A percentile compares a stretch with the other conserved stretches of the same genome.
Conservation (phyloP, 2,797 vertebrate species). For the Enteromius argenteus region DNA sequence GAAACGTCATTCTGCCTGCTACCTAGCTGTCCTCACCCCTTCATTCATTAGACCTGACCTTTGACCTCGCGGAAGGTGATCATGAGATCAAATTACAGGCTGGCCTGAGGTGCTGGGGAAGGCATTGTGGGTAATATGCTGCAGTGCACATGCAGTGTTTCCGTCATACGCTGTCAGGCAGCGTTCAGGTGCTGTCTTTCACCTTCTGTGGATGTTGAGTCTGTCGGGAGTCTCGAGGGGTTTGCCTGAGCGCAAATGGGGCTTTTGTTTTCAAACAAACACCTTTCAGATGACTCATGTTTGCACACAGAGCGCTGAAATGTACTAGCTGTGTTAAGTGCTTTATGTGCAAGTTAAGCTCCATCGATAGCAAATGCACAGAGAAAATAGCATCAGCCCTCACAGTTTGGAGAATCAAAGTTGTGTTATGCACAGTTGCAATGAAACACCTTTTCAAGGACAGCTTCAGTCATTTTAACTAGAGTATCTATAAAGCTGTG, state of each 20-base stretch:
- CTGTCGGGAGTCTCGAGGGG: constrained; percentile 45
- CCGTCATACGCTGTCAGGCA: constrained; percentile 52
- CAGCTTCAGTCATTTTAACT: background rate
- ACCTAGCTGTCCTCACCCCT: constrained; percentile 66
- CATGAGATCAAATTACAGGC: constrained; percentile 68
- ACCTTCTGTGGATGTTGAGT: constrained; percentile 55
- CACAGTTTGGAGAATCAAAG: background rate
- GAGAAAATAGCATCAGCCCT: background rate
- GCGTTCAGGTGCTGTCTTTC: constrained; percentile 54
- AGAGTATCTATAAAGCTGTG: background rate
- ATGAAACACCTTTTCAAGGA: background rate
- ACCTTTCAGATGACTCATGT: constrained; percentile 32
- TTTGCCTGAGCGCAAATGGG: constrained; percentile 35
- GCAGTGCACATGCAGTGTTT: constrained; percentile 55
- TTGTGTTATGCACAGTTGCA: background rate
- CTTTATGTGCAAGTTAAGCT: constrained; percentile 3
- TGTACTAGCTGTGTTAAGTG: background rate
- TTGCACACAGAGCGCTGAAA: constrained; percentile 28
- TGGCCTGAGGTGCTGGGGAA: constrained; percentile 66
- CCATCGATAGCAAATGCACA: background rate
- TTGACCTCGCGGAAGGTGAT: constrained; percentile 74
- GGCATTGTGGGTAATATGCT: constrained; percentile 70
- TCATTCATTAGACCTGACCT: constrained; percentile 78
- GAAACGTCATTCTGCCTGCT: constrained; percentile 20
- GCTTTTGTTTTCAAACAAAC: constrained; percentile 45